Conservation (phyloP, 2,888 invertebrate species). For the Erebia epiphron region DNA sequence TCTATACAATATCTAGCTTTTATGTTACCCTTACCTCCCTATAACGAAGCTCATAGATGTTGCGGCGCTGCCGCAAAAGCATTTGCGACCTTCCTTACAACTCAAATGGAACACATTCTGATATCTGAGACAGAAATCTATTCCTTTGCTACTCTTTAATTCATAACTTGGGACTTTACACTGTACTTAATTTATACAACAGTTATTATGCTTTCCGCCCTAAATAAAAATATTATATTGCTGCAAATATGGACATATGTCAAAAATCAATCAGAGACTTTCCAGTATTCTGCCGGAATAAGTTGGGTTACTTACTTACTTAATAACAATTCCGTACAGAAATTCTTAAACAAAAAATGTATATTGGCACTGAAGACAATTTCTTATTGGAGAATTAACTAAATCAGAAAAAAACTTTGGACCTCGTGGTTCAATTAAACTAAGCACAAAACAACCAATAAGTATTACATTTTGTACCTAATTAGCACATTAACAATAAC, state of each 20-base stretch:
- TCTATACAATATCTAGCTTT: constrained; percentile 68
- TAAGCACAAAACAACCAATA: constrained; percentile 33
- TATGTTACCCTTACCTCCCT: constrained; percentile 77
- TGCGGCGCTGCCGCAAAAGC: constrained; percentile 65
- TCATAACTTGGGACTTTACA: constrained; percentile 20
- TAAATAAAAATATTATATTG: constrained; percentile 17
- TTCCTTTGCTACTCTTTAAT: constrained; percentile 25
- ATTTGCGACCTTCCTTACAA: constrained; percentile 54
- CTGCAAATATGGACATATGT: too few relatives aligned
- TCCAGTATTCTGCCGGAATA: too few relatives aligned
- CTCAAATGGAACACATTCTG: constrained; percentile 67
- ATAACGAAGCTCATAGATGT: constrained; percentile 77
- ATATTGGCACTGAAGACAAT: constrained; percentile 27
- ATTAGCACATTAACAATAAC: constrained; percentile 66
- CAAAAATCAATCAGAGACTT: too few relatives aligned
- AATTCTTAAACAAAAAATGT: constrained; percentile 8
- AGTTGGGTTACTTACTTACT: background rate
- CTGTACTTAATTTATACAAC: constrained; percentile 18
- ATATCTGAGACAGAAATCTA: constrained; percentile 68
- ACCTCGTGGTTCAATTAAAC: background rate
- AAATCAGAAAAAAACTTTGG: background rate
- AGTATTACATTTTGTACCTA: constrained; percentile 54
- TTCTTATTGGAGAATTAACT: constrained; percentile 20
- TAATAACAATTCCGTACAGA: constrained; percentile 1
- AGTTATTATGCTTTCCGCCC: background rate